Conservation (phyloP, 1,140 invertebrate species). For the Drosophila bifasciata region DNA sequence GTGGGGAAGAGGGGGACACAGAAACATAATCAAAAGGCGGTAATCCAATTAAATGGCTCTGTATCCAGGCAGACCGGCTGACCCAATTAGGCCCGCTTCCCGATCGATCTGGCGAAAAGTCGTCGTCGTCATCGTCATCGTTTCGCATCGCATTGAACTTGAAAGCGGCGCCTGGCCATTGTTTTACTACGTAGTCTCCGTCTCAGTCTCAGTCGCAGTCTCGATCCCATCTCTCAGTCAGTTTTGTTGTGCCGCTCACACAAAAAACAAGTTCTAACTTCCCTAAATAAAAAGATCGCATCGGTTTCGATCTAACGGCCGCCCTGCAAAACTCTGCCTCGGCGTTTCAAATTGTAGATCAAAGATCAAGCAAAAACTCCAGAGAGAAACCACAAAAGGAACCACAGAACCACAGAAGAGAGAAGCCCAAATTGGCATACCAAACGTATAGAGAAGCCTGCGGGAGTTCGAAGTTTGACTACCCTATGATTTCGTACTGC, state of each 20-base stretch:
- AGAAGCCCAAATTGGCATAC: conserved; percentile 76
- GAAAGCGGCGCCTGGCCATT: conserved; percentile 78
- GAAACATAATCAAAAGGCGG: conserved; percentile 75
- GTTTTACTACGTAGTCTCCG: conserved; percentile 38
- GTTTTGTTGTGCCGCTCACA: conserved; percentile 10
- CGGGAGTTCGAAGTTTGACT: conserved; percentile 56
- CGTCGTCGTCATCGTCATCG: conserved; percentile 20
- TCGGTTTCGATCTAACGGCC: conserved; percentile 75
- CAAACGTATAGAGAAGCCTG: conserved; percentile 46
- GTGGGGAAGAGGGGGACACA: conserved; percentile 3
- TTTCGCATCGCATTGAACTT: conserved; percentile 61
- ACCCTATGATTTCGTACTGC: conserved; percentile 61
- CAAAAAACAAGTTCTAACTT: conserved; percentile 75
- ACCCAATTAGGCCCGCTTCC: conserved; percentile 77
- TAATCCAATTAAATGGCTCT: conserved; percentile 81
- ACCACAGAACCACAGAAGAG: neutral
- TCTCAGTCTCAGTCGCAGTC: neutral
- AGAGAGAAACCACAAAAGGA: conserved; percentile 48
- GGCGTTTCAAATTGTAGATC: conserved; percentile 82
- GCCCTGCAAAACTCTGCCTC: conserved; percentile 59
- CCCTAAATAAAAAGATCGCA: conserved; percentile 75
- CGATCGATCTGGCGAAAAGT: conserved; percentile 40
- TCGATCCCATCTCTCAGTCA: conserved; percentile 1
- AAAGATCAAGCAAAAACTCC: conserved; percentile 74
- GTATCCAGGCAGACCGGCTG: conserved; percentile 57